These are phyloP conservation scores for Drosophila sucinea DNA, from an alignment of 1,140 invertebrate genomes.

Conservation along the genomic window DNA sequence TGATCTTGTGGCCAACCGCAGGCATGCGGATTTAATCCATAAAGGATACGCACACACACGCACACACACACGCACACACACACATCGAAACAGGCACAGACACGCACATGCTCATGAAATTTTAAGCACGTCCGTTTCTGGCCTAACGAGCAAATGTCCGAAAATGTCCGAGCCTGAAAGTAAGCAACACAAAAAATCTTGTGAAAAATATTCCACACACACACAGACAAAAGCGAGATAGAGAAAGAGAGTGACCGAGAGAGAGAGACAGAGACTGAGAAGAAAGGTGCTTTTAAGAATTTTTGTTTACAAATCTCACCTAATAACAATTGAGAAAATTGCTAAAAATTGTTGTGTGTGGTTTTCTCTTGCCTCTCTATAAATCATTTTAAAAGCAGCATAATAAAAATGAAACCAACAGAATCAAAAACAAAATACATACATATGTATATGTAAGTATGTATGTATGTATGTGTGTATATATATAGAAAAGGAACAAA, in stretches of 20 bases:
- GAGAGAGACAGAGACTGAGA: background rate
- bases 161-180: slow-evolving; percentile 48
- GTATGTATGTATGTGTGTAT: too few species aligned
- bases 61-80: slow-evolving; percentile 24
- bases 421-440: slow-evolving; percentile 57
- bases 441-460: slow-evolving; percentile 15
- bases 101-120: slow-evolving; percentile 60
- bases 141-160: slow-evolving; percentile 66
- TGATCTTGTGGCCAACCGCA: slow-evolving; percentile 79
- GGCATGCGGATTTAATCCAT: slow-evolving; percentile 82
- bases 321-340: slow-evolving; percentile 75
- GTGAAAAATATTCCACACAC: slow-evolving; percentile 29
- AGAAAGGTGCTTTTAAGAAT: background rate
- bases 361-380: slow-evolving; percentile 28
- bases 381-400: too few species aligned
- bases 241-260: background rate
- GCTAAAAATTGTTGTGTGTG: slow-evolving; percentile 43
- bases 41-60: slow-evolving; percentile 73
- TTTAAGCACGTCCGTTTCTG: slow-evolving; percentile 77
- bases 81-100: slow-evolving; percentile 20
- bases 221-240: slow-evolving; percentile 10
- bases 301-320: slow-evolving; percentile 76
- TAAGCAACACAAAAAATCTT: slow-evolving; percentile 39
- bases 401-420: background rate
- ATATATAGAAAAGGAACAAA: slow-evolving; percentile 34